A percentile compares a stretch with the other conserved stretches of the same genome.
Conservation (phyloP, 1,140 invertebrate species). For the Metaphire vulgaris region DNA sequence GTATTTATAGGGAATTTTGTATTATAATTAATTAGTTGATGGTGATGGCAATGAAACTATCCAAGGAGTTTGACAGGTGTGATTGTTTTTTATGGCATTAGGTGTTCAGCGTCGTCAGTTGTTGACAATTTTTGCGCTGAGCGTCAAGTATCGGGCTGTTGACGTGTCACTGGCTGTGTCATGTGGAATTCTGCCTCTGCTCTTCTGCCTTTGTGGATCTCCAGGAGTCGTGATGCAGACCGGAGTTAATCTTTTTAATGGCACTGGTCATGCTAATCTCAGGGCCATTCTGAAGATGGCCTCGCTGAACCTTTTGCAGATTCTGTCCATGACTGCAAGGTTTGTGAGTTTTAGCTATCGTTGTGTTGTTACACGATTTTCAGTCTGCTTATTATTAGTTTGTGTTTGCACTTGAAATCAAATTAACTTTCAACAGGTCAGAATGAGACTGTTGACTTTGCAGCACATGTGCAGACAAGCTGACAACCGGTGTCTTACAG, state of each 20-base stretch:
- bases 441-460: slow-evolving; percentile 26
- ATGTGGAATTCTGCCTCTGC: slow-evolving; percentile 44
- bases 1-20: too few species aligned
- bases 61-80: not conserved
- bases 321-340: slow-evolving; percentile 57
- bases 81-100: not conserved
- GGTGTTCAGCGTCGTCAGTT: slow-evolving; percentile 31
- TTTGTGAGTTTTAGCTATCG: slow-evolving; percentile 37
- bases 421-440: not conserved
- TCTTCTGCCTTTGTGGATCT: slow-evolving; percentile 21
- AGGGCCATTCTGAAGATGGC: slow-evolving; percentile 43
- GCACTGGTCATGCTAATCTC: slow-evolving; percentile 39
- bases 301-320: slow-evolving; percentile 55
- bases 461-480: slow-evolving; percentile 54
- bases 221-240: not conserved
- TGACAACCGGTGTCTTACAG: slow-evolving; percentile 52
- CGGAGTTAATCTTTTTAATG: slow-evolving; percentile 29
- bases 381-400: too few species aligned
- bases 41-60: not conserved
- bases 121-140: slow-evolving; percentile 58
- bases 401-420: not conserved
- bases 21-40: not conserved
- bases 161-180: slow-evolving; percentile 60
- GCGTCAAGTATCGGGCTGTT: slow-evolving; percentile 56
- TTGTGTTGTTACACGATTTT: too few species aligned